These are phyloP conservation scores for Nasonia longicornis DNA, from an alignment of 1,140 invertebrate species.

Conservation along the genomic window DNA sequence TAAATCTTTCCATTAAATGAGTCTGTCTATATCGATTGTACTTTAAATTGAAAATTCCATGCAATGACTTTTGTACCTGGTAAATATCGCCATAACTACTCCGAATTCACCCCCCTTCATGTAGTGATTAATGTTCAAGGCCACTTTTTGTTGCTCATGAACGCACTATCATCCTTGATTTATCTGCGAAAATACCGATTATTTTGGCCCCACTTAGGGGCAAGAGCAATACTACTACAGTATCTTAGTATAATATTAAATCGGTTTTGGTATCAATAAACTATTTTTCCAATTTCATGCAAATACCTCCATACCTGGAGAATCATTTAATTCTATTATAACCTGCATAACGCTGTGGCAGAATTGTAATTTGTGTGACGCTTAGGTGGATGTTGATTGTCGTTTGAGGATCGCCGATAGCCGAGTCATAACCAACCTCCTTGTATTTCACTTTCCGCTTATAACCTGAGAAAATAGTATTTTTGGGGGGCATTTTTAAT, in stretches of 20 bases:
- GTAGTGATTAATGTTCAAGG: neutral
- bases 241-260: neutral
- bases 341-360: neutral
- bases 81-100: neutral
- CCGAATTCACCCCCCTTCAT: neutral
- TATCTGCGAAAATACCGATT: slow-evolving; percentile 33
- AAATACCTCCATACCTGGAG: slow-evolving; percentile 31
- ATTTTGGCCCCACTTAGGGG: neutral
- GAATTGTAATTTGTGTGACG: neutral
- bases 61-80: neutral
- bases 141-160: neutral
- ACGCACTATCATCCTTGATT: neutral
- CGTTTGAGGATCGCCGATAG: neutral
- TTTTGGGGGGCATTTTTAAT: neutral
- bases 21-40: neutral
- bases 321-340: neutral
- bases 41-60: neutral
- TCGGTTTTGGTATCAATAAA: neutral
- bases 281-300: slow-evolving; percentile 29
- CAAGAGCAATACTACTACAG: neutral
- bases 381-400: neutral
- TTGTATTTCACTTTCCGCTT: neutral
- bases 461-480: slow-evolving; percentile 29
- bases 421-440: neutral
- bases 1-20: neutral